Percentiles rank a stretch among this genome's conserved stretches.
phyloP scores from a whole-genome alignment of 2,113 vertebrate genomes.

The Bungarus multicinctus region DNA sequence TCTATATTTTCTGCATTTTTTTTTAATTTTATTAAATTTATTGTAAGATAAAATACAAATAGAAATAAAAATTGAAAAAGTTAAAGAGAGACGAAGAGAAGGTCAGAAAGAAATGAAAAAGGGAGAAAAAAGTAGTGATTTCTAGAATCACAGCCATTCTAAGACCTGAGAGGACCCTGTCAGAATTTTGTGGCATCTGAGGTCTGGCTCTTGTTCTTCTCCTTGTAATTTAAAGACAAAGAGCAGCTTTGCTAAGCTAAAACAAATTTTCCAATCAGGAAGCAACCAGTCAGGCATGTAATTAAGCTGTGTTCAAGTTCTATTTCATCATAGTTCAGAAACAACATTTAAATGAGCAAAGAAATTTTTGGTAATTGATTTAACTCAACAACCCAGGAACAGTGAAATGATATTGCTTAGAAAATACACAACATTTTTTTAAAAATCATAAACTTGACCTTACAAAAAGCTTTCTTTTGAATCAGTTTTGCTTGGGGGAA shows the following conservation, averaged over 20 bases:
- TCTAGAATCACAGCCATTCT: neutral
- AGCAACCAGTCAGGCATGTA: slow-evolving; percentile 59
- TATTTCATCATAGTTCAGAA: slow-evolving; percentile 50
- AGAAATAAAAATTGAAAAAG: neutral
- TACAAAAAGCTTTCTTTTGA: neutral
- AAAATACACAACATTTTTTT: neutral
- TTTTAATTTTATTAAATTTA: neutral
- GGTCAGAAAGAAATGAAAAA: neutral
- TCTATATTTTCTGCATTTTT: neutral
- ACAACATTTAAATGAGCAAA: slow-evolving; percentile 56
- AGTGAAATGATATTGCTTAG: neutral
- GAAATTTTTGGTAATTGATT: slow-evolving; percentile 58
- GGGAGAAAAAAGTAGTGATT: neutral
- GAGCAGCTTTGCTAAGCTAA: slow-evolving; percentile 34
- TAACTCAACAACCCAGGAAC: slow-evolving; percentile 35
- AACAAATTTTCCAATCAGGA: slow-evolving; percentile 65
- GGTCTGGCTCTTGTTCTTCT: slow-evolving; percentile 19
- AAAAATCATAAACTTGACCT: neutral
- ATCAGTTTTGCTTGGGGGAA: neutral
- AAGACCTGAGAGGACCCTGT: neutral
- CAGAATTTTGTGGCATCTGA: slow-evolving; percentile 30
- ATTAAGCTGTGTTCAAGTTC: slow-evolving; percentile 58
- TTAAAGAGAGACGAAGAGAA: neutral
- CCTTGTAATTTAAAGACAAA: slow-evolving; percentile 9
- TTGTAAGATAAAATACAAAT: neutral